Evolutionary conservation across 2,888 invertebrate species (phyloP), one percentile per base, ranked within the genome.

Genomic region (Plagodis pulveraria): DNA sequence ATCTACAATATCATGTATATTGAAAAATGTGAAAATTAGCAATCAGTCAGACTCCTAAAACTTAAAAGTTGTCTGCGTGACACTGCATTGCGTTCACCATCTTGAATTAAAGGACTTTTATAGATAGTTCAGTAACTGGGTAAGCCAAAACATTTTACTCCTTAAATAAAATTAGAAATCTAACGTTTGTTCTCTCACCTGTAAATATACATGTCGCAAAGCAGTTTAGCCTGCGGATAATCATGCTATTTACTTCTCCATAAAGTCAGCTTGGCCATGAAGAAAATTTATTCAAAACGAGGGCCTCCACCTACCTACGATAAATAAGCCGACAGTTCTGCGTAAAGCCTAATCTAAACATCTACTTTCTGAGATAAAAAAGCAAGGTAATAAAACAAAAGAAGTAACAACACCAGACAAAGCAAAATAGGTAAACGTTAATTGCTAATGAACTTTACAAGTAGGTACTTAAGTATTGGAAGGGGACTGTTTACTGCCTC

Each of bases 401-500:
- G 67, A 65, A 63, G 68, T 70, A 69, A 67, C 67, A 63, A 65
- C 72, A 72, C 72, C 73, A 67, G 69, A 68, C 69, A 72, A 74
- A 77, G 73, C 73, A 78, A 63, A 62, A 62, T 69, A 64, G 64
- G 80, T 80, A 77, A 79, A 76, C 71, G 74, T 81, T 84, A 82
- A 87, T 89, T 86, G 85, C 86, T 87, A 89, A 90, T 89, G 88
- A 90, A 89, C 81, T 82, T 86, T 81, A 85, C 87, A 88, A 87
- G 85, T 83, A 75, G 70, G 70, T 74, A 74, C 84, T 86, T 81
- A 83, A 86, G 81, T 78, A 84, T 84, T 76, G 77, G 78, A 81
- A 84, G 82, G 84, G 85, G 85, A 79, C 86, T 87, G 87, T 90
- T 91, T 88, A 91, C 83, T 78, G 78, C 87, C 87, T 90, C 90